Base-by-base conservation (phyloP, 1,140 invertebrate species). In the Lucilia cuprina region DNA sequence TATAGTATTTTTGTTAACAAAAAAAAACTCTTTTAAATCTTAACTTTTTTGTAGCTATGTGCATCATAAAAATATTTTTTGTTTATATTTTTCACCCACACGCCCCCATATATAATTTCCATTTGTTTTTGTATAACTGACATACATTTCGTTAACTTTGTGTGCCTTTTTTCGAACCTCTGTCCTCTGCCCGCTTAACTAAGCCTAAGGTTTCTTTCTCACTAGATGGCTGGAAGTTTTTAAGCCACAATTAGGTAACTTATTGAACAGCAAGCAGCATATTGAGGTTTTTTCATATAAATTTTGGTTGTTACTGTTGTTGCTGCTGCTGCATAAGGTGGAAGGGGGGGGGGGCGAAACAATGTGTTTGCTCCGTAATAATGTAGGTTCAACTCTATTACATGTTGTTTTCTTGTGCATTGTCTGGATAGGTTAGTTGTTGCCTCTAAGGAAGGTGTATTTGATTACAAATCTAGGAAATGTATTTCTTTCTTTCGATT, bases 401-500 rank as follows among this genome's bases (percentile, higher is more conserved):
- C 8, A 35, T 47, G 35, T 30, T 30, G 41, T 41, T 41, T 41
- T 41, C 0, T 35, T 25, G 74, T 75, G 9, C 3, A 14, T 41
- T 41, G 74, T 41, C 3, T 77, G 30, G 41, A 21, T 70, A n/a
- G 8, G 47, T 49, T 25, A 50, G 19, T 21, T 41, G 35, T n/a
- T 49, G 77, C 77, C 77, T 80, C 47, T 25, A 80, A 80, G 77
- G 77, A 80, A 80, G 77, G 77, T 80, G 77, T 80, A 80, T 80
- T 80, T 21, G 77, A 80, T 80, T 80, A 80, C 77, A 80, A 80
- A 80, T 80, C 77, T 47, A 80, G 77, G 77, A 80, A 80, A 21
- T 80, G 17, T n/a, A n/a, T 70, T 19, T 8, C n/a, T 70, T 1
- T 9, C 49, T 12, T 12, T 49, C 49, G 1, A 5, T 12, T 49